Base-by-base conservation (phyloP, 2,888 invertebrate species). In the Campopleginae sp. region DNA sequence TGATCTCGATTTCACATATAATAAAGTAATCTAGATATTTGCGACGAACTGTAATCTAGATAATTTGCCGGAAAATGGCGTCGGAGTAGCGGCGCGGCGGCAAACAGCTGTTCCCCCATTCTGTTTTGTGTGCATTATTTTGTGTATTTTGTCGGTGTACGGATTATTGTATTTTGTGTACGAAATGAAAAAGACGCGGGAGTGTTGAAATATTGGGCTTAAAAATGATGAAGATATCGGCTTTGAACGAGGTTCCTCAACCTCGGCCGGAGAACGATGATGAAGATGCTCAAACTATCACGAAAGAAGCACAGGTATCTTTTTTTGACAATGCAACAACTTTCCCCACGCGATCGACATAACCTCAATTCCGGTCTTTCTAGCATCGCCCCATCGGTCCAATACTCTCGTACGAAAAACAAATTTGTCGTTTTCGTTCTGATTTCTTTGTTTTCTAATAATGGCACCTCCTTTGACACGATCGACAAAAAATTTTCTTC, bases 191-290 rank as follows among this genome's bases (percentile, higher is more conserved):
- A 74, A 58, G 65, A 51, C 84, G 77, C 66, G 72, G 33, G 23
- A 44, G 66, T 42, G 65, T 33, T 68, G 33, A 77, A 75, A 86
- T 77, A 88, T 51, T 23, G 54, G 19, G 54, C 14, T 23, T 3
- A 80, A 94, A 91, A 88, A 95, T 95, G 95, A 95, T 95, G 65
- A 95, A 95, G 94, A 95, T 96, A 92, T 94, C 95, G 61, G 96
- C 96, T 7, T 93, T 97, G 74, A 97, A 96, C 92, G 95, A 96
- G 87, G 95, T 95, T 83, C 94, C 95, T 0, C 95, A 94, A 75
- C 95, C 95, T 0, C 95, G 95, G 72, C 95, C 95, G 70, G 95
- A 95, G 63, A 95, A 95, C 89, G 95, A 95, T 86, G 95, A 95
- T 87, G 95, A 95, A 88, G 95, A 95, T 90, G 93, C 94, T 51